Base-by-base conservation (phyloP, 2,888 invertebrate genomes). In the Acanthosoma haemorrhoidale region DNA sequence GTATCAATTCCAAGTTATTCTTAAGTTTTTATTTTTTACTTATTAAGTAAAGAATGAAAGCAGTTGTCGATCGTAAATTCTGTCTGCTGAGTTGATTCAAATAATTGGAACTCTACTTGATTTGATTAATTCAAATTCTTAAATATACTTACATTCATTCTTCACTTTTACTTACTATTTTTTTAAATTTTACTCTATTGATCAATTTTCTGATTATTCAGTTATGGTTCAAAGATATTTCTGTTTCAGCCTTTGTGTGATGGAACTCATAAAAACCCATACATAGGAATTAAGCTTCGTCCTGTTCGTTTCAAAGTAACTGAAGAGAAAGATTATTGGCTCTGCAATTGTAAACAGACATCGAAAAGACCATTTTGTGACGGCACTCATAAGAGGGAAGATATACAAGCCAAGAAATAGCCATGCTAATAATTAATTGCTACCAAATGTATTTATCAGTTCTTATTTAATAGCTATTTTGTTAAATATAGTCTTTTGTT, bases 331-430 rank as follows among this genome's bases (percentile, higher is more conserved):
- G 92, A 94, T 16, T 96, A 96, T 79, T 96, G 94, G 92, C 82
- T 99, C n/a, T 99, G 99, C 79, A 94, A 94, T 79, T 99, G 99
- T 79, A 99, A 99, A 80, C 96, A 96, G 78, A 95, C 96, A 0
- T 86, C 86, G 61, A 91, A 92, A 75, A 84, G 94, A 74, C 99
- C 99, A 1, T 97, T 96, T 80, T 99, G 98, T 82, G 99, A 99
- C 82, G 97, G 97, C 9, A 88, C 94, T 9, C 98, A 98, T 80
- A 90, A 91, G 78, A 83, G 83, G 67, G 84, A 85, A 72, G 85
- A 87, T 43, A 85, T 92, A 64, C 88, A 89, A 78, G 82, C 71
- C 15, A 67, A 67, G 41, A 66, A 16, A 43, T 32, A 59, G 59
- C 18, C 3, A 18, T n/a, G 25, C 36, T 9, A 36, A 36, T 36